These are phyloP conservation scores for Eilema depressum DNA, from an alignment of 2,888 invertebrate genomes.

Conservation along the genomic window DNA sequence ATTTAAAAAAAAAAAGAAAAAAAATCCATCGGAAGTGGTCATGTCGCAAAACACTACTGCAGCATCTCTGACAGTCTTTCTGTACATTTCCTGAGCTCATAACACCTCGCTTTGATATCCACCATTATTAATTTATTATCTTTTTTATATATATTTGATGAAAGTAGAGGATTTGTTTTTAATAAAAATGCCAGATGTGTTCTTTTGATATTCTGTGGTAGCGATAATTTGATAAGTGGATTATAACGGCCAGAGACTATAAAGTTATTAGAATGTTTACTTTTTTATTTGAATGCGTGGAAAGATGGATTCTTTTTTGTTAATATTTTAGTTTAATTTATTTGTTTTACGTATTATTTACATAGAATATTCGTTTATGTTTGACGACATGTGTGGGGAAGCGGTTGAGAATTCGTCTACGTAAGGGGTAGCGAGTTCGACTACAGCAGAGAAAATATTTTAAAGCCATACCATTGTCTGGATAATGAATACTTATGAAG, in stretches of 20 bases:
- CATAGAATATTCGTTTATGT: no score
- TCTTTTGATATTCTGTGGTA: conserved; percentile 45
- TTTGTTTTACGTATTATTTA: neutral
- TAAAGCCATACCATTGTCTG: no score
- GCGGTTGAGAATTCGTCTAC: no score
- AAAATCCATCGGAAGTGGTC: conserved; percentile 20
- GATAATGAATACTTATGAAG: no score
- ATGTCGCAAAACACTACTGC: conserved; percentile 4
- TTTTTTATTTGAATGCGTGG: neutral
- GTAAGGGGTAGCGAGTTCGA: no score
- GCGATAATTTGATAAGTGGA: conserved; percentile 42
- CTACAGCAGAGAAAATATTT: no score
- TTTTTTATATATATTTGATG: conserved; percentile 57
- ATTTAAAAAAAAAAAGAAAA: no score
- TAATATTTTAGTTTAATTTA: neutral
- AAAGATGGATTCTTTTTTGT: neutral
- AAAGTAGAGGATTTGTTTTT: conserved; percentile 45
- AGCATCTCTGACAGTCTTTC: neutral
- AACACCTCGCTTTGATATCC: conserved; percentile 55
- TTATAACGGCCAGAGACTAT: conserved; percentile 6
- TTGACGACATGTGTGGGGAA: no score
- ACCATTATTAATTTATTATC: conserved; percentile 53
- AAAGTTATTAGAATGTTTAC: conserved; percentile 6
- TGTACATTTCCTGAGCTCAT: conserved; percentile 21
- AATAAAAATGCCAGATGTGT: conserved; percentile 49